Base-by-base conservation (phyloP, 2,113 vertebrate genomes). In the Corythornis vintsioides region DNA sequence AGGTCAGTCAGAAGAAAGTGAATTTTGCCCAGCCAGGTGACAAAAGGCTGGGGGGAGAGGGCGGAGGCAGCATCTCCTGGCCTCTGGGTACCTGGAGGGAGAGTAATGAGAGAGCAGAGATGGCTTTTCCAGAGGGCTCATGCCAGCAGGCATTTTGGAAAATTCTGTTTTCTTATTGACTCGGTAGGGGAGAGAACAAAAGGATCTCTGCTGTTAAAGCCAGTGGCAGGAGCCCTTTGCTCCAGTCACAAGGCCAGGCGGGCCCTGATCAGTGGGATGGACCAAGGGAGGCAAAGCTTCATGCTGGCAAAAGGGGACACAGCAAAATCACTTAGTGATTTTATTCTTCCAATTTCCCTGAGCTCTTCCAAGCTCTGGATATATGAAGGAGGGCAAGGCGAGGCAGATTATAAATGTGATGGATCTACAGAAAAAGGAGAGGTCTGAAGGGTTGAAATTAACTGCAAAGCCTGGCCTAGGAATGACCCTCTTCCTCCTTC, bases 401-500 rank as follows among this genome's bases (percentile, higher is more conserved):
- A 92, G 91, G 92, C 92, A 26, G 82, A 56, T 77, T 83, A 76
- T 60, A 82, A 65, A 81, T 88, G 91, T 78, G 82, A 92, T 80
- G 77, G 86, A 82, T 93, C 80, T 84, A 7, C 78, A 57, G 90
- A 35, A 69, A 83, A 78, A 64, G 77, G 82, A 88, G 94, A 69
- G 38, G 67, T 42, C 55, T 69, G 86, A 72, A 78, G 29, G 63
- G 61, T 9, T 65, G 86, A 70, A 84, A 94, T 90, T 83, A 93
- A 96, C 95, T 66, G 82, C 75, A 13, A 80, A 88, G 74, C 73
- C 86, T 94, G 90, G 89, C 95, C 96, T 72, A 60, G 84, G 25
- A 83, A 56, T 90, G 94, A 96, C 95, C 97, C 94, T 86, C 87
- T 76, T 43, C 85, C 48, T 94, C 80, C 64, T 38, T 25, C 89